Conservation (phyloP, 1,140 invertebrate species). For the Drosophila subpulchrella region DNA sequence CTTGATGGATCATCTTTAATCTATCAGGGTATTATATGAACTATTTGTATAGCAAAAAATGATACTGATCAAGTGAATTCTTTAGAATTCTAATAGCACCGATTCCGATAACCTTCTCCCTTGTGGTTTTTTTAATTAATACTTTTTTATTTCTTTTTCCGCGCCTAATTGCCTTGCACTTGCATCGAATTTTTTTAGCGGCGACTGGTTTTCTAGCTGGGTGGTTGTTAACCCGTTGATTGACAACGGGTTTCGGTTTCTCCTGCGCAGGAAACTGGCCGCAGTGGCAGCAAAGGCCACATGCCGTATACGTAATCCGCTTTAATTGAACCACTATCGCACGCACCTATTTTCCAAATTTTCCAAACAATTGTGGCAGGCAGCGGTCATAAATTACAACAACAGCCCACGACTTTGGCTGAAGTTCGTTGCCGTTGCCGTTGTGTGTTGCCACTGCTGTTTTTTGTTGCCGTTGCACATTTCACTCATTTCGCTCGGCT, state of each 20-base stretch:
- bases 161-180: conserved; percentile 68
- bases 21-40: not conserved
- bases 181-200: conserved; percentile 48
- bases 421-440: conserved; percentile 76
- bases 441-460: not conserved
- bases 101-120: not conserved
- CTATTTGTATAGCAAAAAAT: too few relatives aligned
- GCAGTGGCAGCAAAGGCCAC: conserved; percentile 18
- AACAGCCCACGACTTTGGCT: conserved; percentile 36
- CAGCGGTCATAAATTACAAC: conserved; percentile 50
- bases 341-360: conserved; percentile 51
- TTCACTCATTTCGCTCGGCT: conserved; percentile 56
- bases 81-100: not conserved
- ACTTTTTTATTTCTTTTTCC: not conserved
- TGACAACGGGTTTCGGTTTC: conserved; percentile 60
- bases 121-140: not conserved
- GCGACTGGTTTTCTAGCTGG: conserved; percentile 52
- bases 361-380: conserved; percentile 51
- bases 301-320: conserved; percentile 73
- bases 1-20: not conserved
- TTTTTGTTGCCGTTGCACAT: conserved; percentile 42
- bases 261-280: conserved; percentile 45
- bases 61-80: too few relatives aligned
- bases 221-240: conserved; percentile 56
- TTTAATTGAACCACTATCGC: conserved; percentile 75